Evolutionary conservation across 2,113 vertebrate species (phyloP), one percentile per base, ranked within the genome.

Genomic region (Origma solitaria): DNA sequence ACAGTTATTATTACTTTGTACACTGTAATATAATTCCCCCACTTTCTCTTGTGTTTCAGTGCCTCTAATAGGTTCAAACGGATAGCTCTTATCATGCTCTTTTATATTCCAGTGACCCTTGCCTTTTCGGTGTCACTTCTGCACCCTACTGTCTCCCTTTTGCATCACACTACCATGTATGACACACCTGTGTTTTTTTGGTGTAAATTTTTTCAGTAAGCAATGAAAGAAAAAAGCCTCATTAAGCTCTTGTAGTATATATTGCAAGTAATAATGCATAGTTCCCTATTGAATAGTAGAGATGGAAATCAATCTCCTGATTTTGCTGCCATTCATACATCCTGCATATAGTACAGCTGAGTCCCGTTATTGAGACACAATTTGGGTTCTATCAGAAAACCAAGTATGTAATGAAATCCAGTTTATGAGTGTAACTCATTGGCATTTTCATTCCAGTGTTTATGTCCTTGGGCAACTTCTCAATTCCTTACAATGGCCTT

Each of bases 1-100:
- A 76, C 65, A 33, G 93, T 98, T 98, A 97, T 97, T 97, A 98
- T 98, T 98, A 97, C 97, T 97, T 98, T 96, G 94, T 89, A 96
- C 96, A 94, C 94, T 88, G 33, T 96, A 97, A 97, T 97, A 96
- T 96, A 94, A 97, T 95, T 97, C 94, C 85, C 47, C 33, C 66
- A 92, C 82, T 97, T 97, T 96, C 90, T 91, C 92, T 86, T 90
- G 83, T 91, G 94, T 96, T 95, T 95, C 87, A 79, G 53, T 68
- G 57, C 65, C 65, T 95, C 42, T 94, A 80, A 92, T 95, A 88
- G 37, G 57, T 92, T 65, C 80, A 94, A 86, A 95, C 61, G 61
- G 78, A 95, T 87, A 90, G 57, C 45, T 92, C 2, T 9, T 54
- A 93, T 92, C 72, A 49, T 77, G 76, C 37, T 38, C 81, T 92